Conservation (phyloP, 1,140 invertebrate genomes). For the Lepidurus apus region DNA sequence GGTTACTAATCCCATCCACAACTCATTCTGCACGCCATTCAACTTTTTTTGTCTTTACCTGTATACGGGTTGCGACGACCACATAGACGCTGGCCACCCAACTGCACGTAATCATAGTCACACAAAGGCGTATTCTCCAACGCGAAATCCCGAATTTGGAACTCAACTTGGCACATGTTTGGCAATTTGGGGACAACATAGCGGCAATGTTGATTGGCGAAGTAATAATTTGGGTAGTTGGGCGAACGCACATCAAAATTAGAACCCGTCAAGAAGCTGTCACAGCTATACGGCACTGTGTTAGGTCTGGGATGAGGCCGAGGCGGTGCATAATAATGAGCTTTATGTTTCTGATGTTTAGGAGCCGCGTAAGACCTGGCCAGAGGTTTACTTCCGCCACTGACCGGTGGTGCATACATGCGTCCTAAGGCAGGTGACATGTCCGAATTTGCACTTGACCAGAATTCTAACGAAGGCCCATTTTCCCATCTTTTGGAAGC, state of each 20-base stretch:
- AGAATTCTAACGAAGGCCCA: not conserved
- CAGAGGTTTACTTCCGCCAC: not conserved
- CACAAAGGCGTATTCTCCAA: constrained; percentile 35
- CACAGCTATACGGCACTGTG: not conserved
- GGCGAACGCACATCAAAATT: constrained; percentile 32
- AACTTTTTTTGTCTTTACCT: constrained; percentile 28
- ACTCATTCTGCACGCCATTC: not conserved
- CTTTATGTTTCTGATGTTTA: not conserved
- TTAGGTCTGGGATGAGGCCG: not conserved
- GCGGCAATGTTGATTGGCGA: constrained; percentile 35
- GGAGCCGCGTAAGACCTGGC: not conserved
- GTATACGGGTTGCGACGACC: constrained; percentile 26
- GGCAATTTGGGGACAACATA: constrained; percentile 36
- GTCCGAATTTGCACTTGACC: not conserved
- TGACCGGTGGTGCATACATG: not conserved
- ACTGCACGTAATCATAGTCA: constrained; percentile 34
- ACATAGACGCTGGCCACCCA: constrained; percentile 29
- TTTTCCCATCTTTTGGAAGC: not conserved
- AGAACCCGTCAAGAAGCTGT: not conserved
- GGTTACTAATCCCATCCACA: not conserved
- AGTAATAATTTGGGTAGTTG: constrained; percentile 39
- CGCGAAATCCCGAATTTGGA: constrained; percentile 37
- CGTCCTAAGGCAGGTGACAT: not conserved
- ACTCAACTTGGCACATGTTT: constrained; percentile 36
- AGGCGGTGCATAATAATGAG: not conserved